Evolutionary conservation across 2,888 invertebrate species (phyloP).

Genomic region (Pachymerium ferrugineum): DNA sequence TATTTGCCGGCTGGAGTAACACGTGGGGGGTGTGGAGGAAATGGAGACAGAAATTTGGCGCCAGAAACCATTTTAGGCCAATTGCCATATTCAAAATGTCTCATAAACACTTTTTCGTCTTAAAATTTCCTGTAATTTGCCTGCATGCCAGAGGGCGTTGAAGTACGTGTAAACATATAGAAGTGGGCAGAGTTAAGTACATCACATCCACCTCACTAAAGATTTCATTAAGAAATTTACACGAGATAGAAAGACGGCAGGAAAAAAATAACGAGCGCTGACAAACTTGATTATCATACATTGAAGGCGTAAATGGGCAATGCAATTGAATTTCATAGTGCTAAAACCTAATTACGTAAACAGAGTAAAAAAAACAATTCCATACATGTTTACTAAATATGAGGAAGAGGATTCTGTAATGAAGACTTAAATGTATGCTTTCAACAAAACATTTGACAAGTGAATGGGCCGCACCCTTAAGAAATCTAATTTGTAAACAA

Average conservation of each 20-base stretch:
- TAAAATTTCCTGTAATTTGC: neutral
- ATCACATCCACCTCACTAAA: no score
- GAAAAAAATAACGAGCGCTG: no score
- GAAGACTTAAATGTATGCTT: constrained; percentile 23
- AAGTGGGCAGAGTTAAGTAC: no score
- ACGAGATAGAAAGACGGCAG: no score
- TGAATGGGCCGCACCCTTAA: constrained; percentile 15
- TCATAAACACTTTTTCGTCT: neutral
- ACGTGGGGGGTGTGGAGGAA: constrained; percentile 10
- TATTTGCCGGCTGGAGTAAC: constrained; percentile 22
- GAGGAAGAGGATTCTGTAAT: neutral
- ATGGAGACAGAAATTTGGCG: constrained; percentile 25
- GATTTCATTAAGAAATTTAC: no score
- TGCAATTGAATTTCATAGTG: no score
- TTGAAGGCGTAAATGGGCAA: no score
- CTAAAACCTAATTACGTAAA: neutral
- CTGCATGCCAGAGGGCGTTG: neutral
- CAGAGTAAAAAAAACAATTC: neutral
- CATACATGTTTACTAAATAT: neutral
- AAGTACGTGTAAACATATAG: no score
- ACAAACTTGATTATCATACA: no score
- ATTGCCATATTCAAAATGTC: neutral
- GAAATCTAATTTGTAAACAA: constrained; percentile 5
- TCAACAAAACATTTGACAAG: neutral
- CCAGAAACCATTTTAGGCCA: constrained; percentile 22